These are phyloP conservation scores for Butastur rufipennis DNA, from an alignment of 2,113 vertebrate genomes.

Conservation along the genomic window DNA sequence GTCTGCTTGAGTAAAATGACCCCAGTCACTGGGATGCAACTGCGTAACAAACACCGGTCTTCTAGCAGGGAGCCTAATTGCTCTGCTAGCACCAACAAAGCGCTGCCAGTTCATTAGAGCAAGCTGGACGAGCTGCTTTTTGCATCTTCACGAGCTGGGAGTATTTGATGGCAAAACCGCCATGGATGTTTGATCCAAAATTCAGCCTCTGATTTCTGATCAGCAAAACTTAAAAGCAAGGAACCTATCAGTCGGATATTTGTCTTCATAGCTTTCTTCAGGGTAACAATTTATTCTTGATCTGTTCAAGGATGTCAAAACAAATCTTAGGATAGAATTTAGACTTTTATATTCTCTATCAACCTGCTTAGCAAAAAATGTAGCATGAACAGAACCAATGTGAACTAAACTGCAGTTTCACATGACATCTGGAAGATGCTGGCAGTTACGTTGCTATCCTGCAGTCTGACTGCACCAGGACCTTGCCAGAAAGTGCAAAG, in stretches of 20 bases:
- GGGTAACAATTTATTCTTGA: constrained; percentile 10
- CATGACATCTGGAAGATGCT: not conserved
- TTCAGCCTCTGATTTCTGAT: constrained; percentile 28
- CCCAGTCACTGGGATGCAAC: not conserved
- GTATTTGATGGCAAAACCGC: not conserved
- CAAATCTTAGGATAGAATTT: not conserved
- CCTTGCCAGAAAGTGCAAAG: not conserved
- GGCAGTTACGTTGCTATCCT: not conserved
- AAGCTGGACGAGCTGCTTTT: not conserved
- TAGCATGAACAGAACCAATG: not conserved
- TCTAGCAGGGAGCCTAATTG: constrained; percentile 10
- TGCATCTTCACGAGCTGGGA: not conserved
- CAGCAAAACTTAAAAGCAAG: constrained; percentile 19
- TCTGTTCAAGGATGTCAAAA: not conserved
- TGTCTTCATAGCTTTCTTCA: not conserved
- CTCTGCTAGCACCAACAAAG: constrained; percentile 7
- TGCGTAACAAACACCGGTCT: not conserved
- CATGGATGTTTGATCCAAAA: not conserved
- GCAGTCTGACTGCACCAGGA: not conserved
- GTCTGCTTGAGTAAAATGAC: constrained; percentile 6
- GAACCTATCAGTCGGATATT: not conserved
- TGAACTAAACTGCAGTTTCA: not conserved
- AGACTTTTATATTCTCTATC: not conserved
- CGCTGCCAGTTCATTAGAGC: not conserved
- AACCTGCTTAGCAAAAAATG: not conserved